phyloP scores from a whole-genome alignment of 2,888 invertebrate genomes.

The Antheraea assamensis region DNA sequence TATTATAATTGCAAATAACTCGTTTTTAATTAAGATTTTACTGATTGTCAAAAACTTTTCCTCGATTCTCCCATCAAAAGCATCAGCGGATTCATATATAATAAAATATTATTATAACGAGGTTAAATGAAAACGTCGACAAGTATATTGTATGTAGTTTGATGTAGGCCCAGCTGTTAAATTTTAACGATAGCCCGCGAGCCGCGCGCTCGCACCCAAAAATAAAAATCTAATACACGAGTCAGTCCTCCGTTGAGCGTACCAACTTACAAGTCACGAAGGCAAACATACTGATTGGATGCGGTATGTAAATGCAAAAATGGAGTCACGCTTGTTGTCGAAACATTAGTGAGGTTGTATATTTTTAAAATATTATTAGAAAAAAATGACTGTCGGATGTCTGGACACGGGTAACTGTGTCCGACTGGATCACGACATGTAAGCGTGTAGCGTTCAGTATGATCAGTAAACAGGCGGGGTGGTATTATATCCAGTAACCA shows the following conservation, averaged over 20 bases:
- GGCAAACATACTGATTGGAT: slow-evolving; percentile 36
- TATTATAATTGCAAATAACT: background rate
- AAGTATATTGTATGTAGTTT: slow-evolving; percentile 20
- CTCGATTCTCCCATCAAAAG: background rate
- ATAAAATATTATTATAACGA: slow-evolving; percentile 1
- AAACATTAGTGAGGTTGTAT: background rate
- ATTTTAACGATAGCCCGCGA: slow-evolving; percentile 51
- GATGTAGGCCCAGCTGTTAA: slow-evolving; percentile 52
- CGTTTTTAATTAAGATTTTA: background rate
- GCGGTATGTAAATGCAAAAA: slow-evolving; percentile 34
- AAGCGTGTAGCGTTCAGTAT: no score
- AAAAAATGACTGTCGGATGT: no score
- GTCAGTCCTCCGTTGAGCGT: slow-evolving; percentile 6
- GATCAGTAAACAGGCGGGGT: no score
- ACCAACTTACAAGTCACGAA: slow-evolving; percentile 24
- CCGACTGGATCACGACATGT: no score
- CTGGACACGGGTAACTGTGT: no score
- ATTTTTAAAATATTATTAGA: background rate
- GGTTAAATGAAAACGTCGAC: slow-evolving; percentile 11
- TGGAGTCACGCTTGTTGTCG: slow-evolving; percentile 26
- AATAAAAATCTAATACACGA: slow-evolving; percentile 47
- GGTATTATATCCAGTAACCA: no score
- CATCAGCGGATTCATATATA: background rate
- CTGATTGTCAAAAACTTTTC: background rate
- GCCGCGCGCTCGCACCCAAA: slow-evolving; percentile 36